Evolutionary conservation across 2,888 invertebrate species (phyloP), one percentile per base, ranked within the genome.

Genomic region (Erebia ligea): DNA sequence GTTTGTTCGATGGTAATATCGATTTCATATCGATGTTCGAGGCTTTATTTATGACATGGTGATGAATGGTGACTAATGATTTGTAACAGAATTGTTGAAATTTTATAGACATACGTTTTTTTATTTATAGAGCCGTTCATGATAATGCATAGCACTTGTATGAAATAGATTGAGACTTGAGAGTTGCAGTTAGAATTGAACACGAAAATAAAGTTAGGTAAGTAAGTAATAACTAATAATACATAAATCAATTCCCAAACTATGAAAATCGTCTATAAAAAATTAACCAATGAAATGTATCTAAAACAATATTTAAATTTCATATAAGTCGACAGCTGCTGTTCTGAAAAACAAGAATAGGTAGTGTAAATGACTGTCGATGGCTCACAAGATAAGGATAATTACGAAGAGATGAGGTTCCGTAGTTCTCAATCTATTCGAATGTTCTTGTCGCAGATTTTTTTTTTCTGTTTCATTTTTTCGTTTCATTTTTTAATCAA

Each of bases 1-100:
- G 86, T 89, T 89, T 84, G 77, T 80, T 76, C 69, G 81, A 85
- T 79, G 78, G 84, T 50, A 56, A 70, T 58, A 68, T 70, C 57
- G 45, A 68, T 48, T 64, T 57, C 15, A 48, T 54, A 67, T 64
- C 63, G n/a, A 56, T 45, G 65, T 68, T 34, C 56, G 63, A 65
- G 11, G 58, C 13, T 76, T 79, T 84, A 84, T 85, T 84, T 5
- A 62, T 34, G 34, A 6, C 34, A 34, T 48, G 13, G 45, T 15
- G 21, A 48, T 21, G 62, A 62, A 21, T 48, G 21, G 61, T 61
- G 10, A 42, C 15, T 50, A 50, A 3, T n/a, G 50, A 34, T 34
- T 34, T 34, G 25, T 25, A 25, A 25, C 25, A 25, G 25, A 25
- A 25, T 25, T 25, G 34, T 34, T 34, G 6, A 34, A 34, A 34